Evolutionary conservation across 1,140 invertebrate species (phyloP), one percentile per base, ranked within the genome.

Genomic region (Procambarus clarkii): DNA sequence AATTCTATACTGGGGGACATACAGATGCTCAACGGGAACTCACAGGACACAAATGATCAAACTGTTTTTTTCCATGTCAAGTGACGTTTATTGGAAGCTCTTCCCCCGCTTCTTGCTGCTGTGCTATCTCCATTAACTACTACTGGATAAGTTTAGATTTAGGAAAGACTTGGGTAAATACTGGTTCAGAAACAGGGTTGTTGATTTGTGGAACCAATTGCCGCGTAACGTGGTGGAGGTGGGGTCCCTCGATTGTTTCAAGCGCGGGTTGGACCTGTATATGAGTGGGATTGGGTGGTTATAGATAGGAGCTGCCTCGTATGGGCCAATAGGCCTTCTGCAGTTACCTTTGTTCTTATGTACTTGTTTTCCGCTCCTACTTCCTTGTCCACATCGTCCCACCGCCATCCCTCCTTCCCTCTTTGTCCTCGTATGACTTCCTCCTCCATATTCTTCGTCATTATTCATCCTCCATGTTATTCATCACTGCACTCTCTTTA

Each of bases 11-110:
- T 69, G 64, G 64, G n/a, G 64, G 11, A 69, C 64, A 11, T 69
- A 13, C 64, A 69, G 64, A 69, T 69, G 64, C 64, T 69, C n/a
- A 69, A 69, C 64, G n/a, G n/a, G 64, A 69, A n/a, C n/a, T n/a
- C n/a, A 13, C n/a, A 69, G 64, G 64, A 69, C 11, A 69, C n/a
- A n/a, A n/a, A n/a, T 69, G 11, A n/a, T 69, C n/a, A 69, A 69
- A 69, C 64, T n/a, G 64, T 13, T 13, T n/a, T 69, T 13, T 13
- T n/a, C 11, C 64, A 69, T 13, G n/a, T n/a, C 64, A 69, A 11
- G n/a, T 11, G 11, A 69, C 64, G n/a, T 69, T n/a, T 69, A 11
- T 13, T 11, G 11, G 11, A 11, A 69, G 64, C n/a, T 13, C 11
- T 69, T 11, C 11, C 64, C n/a, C 11, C 64, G n/a, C 64, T 69